phyloP scores from a whole-genome alignment of 2,797 vertebrate species.

The Acropternis orthonyx region DNA sequence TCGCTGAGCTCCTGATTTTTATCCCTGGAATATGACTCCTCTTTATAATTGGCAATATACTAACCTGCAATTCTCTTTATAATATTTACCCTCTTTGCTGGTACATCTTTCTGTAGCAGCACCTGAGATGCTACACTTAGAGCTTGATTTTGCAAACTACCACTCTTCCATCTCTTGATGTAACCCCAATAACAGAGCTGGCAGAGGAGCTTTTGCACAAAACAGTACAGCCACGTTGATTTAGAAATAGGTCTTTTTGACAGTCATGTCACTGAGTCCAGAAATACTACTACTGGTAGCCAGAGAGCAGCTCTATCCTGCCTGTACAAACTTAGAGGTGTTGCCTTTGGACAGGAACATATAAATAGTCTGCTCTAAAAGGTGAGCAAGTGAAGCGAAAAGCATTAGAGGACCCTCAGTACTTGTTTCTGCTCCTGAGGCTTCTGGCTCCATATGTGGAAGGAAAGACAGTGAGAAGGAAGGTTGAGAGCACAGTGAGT shows the following conservation, averaged over 20 bases:
- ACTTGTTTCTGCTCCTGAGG: neutral
- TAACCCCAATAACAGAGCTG: neutral
- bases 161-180: neutral
- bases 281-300: neutral
- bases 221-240: accelerated
- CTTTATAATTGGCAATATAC: neutral
- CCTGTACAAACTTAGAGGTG: neutral
- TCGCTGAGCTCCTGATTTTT: neutral
- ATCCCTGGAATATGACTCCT: neutral
- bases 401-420: neutral
- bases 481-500: neutral
- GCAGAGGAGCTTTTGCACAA: neutral
- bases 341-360: neutral
- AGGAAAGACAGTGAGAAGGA: neutral
- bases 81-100: neutral
- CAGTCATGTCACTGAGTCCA: neutral
- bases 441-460: neutral
- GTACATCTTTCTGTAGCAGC: neutral
- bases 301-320: neutral
- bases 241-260: neutral
- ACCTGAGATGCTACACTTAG: neutral
- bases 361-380: neutral
- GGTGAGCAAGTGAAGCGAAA: neutral
- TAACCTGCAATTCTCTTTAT: neutral
- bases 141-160: neutral